Conservation (phyloP, 2,113 vertebrate species). For the Microtus oregoni region DNA sequence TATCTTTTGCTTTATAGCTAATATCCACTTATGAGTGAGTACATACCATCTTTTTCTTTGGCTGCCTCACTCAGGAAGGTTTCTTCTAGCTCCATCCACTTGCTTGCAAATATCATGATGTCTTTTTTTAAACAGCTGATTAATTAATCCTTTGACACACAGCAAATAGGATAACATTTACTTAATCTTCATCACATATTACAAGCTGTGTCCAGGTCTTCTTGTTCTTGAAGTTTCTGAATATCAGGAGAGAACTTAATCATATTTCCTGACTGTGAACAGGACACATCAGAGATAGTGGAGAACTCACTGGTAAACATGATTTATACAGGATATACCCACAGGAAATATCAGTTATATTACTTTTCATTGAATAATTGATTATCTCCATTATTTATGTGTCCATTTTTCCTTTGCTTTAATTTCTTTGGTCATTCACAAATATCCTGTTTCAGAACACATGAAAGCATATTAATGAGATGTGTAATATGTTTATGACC, state of each 20-base stretch:
- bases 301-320: neutral
- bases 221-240: neutral
- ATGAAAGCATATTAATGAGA: neutral
- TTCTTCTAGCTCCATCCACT: too few species aligned
- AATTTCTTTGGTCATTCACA: neutral
- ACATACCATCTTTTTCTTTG: too few species aligned
- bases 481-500: neutral
- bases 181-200: constrained; percentile 15
- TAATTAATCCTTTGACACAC: constrained; percentile 37
- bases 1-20: too few species aligned
- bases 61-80: too few species aligned
- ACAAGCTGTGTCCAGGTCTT: neutral
- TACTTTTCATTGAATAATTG: neutral
- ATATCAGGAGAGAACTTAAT: neutral
- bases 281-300: neutral
- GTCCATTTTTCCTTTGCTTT: neutral
- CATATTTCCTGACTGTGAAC: neutral
- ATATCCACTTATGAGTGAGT: too few species aligned
- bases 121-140: neutral
- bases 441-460: neutral
- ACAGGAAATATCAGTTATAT: neutral
- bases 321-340: neutral
- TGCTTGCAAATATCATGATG: too few species aligned
- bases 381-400: neutral
- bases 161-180: neutral